A percentile compares a stretch with the other conserved stretches of the same genome.
Conservation (phyloP, 1,140 invertebrate genomes). For the Proales similis region DNA sequence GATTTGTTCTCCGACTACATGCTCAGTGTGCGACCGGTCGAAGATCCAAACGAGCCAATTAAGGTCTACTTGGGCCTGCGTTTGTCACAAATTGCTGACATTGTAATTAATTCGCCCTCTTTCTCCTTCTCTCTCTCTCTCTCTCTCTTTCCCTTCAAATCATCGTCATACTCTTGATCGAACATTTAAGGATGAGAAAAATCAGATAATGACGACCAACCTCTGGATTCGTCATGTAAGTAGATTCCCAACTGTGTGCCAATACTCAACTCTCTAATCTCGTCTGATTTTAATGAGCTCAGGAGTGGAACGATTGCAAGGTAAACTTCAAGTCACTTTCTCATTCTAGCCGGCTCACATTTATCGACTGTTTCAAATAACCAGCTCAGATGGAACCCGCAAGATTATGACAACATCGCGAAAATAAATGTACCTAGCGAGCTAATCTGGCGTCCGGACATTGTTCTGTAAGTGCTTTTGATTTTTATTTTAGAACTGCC, state of each 20-base stretch:
- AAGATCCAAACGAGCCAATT: slow-evolving; percentile 10
- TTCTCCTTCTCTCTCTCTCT: no score
- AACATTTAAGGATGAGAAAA: slow-evolving; percentile 43
- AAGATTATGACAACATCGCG: slow-evolving; percentile 27
- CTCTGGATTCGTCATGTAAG: slow-evolving; percentile 52
- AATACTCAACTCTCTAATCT: not conserved
- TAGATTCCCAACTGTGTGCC: no score
- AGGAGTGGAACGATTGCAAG: not conserved
- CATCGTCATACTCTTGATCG: no score
- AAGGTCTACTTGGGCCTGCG: slow-evolving; percentile 19
- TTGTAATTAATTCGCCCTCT: no score
- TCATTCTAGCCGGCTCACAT: no score
- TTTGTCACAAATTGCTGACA: slow-evolving; percentile 35
- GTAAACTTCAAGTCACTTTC: no score
- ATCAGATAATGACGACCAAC: slow-evolving; percentile 57
- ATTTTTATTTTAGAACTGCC: not conserved
- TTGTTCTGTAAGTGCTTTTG: slow-evolving; percentile 50
- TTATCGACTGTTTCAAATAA: no score
- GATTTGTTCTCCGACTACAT: slow-evolving; percentile 30
- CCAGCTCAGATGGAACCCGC: slow-evolving; percentile 33
- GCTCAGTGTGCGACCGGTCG: slow-evolving; percentile 17
- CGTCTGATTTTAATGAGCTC: not conserved
- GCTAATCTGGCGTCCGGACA: slow-evolving; percentile 41
- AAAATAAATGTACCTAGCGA: slow-evolving; percentile 40
- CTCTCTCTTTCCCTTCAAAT: no score